Evolutionary conservation across 2,888 invertebrate genomes (phyloP).

Genomic region (Alviniconcha strummeri): DNA sequence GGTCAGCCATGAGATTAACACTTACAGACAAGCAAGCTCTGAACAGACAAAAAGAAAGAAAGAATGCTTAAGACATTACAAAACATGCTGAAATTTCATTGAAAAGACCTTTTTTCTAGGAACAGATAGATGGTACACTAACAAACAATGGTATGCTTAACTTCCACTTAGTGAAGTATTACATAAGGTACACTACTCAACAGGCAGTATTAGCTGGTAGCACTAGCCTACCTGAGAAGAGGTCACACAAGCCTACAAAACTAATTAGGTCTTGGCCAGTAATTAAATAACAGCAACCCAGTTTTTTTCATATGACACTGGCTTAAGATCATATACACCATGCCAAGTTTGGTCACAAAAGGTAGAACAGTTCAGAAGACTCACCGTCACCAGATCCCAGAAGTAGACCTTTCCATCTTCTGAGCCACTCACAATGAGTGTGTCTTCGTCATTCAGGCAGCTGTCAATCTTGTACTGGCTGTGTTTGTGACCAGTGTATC

Average conservation of each 20-base stretch:
- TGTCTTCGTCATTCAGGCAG: constrained; percentile 88
- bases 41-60: too few relatives aligned
- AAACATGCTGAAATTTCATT: too few relatives aligned
- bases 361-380: neutral
- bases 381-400: constrained; percentile 89
- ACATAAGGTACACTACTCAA: neutral
- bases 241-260: neutral
- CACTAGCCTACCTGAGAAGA: neutral
- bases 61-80: too few relatives aligned
- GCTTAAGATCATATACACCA: too few relatives aligned
- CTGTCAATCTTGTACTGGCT: constrained; percentile 90
- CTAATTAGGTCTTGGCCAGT: neutral
- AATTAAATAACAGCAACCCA: neutral
- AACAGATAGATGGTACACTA: too few relatives aligned
- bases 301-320: too few relatives aligned
- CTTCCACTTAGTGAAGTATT: too few relatives aligned
- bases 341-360: neutral
- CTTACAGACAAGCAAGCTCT: too few relatives aligned
- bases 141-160: too few relatives aligned
- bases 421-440: constrained; percentile 91
- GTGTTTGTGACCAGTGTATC: constrained; percentile 88
- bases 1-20: too few relatives aligned
- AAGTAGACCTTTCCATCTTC: constrained; percentile 88
- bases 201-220: neutral
- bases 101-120: too few relatives aligned